phyloP scores from a whole-genome alignment of 1,140 invertebrate genomes.

The Caenorhabditis brenneri region DNA sequence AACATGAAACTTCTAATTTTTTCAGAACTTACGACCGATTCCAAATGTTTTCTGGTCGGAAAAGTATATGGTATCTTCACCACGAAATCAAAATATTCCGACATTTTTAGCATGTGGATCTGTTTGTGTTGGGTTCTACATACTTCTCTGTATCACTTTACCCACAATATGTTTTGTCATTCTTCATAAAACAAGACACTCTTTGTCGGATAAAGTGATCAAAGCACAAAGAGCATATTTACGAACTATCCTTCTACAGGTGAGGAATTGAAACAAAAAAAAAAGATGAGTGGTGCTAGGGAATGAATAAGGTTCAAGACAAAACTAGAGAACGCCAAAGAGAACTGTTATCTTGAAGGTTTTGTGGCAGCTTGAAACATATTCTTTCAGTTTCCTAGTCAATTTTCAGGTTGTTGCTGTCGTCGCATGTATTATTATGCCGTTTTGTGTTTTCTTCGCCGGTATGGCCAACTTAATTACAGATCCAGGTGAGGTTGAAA shows the following conservation, averaged over 20 bases:
- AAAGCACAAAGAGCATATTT: slow-evolving; percentile 20
- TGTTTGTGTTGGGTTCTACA: neutral
- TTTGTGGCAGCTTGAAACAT: no score
- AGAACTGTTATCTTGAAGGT: no score
- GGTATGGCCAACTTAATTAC: neutral
- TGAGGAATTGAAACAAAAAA: no score
- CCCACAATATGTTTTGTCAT: neutral
- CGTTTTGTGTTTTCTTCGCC: neutral
- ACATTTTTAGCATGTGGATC: neutral
- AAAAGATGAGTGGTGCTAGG: neutral
- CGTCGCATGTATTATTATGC: neutral
- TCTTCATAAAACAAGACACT: neutral
- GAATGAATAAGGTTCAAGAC: no score
- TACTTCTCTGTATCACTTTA: neutral
- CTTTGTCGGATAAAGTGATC: neutral
- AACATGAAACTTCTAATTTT: neutral
- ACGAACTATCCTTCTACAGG: neutral
- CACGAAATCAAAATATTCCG: neutral
- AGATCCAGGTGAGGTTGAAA: neutral
- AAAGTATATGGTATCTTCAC: slow-evolving; percentile 21
- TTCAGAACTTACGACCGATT: neutral
- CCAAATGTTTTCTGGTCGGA: slow-evolving; percentile 5
- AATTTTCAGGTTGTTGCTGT: neutral
- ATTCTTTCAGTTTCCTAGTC: neutral
- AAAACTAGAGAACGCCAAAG: no score